Evolutionary conservation across 2,797 vertebrate genomes (phyloP).

Genomic region (Percopsis omiscomaycus): DNA sequence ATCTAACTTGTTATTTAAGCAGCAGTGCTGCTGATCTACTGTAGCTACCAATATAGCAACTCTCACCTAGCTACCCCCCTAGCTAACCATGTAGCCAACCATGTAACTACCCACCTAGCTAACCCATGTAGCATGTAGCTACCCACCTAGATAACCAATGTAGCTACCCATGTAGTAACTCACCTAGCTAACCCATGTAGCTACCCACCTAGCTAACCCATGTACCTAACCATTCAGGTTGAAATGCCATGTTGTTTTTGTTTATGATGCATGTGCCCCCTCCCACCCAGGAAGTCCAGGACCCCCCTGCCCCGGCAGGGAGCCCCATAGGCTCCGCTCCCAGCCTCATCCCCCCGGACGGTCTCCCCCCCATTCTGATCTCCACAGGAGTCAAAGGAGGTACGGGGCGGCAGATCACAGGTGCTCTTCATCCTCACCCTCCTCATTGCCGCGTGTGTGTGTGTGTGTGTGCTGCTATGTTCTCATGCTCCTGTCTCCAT

Average conservation of each 20-base stretch:
- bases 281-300: constrained; percentile 67
- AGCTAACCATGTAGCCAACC: too few species aligned
- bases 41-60: too few species aligned
- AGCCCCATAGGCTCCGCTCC: constrained; percentile 94
- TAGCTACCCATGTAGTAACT: too few species aligned
- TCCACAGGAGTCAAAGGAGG: constrained; percentile 99
- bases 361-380: constrained; percentile 99
- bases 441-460: constrained; percentile 62
- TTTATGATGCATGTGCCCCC: constrained; percentile 21
- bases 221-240: too few species aligned
- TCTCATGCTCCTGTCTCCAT: neutral
- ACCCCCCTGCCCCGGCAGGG: constrained; percentile 79
- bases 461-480: constrained; percentile 30
- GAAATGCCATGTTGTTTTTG: neutral
- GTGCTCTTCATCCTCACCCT: constrained; percentile 72
- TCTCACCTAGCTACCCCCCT: too few species aligned
- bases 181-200: too few species aligned
- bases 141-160: too few species aligned
- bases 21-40: too few species aligned
- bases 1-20: too few species aligned
- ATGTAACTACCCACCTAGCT: too few species aligned
- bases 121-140: too few species aligned
- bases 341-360: constrained; percentile 97
- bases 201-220: too few species aligned
- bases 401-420: constrained; percentile 85